These are phyloP conservation scores for Eumaeus atala DNA, from an alignment of 1,140 invertebrate genomes.

Conservation along the genomic window DNA sequence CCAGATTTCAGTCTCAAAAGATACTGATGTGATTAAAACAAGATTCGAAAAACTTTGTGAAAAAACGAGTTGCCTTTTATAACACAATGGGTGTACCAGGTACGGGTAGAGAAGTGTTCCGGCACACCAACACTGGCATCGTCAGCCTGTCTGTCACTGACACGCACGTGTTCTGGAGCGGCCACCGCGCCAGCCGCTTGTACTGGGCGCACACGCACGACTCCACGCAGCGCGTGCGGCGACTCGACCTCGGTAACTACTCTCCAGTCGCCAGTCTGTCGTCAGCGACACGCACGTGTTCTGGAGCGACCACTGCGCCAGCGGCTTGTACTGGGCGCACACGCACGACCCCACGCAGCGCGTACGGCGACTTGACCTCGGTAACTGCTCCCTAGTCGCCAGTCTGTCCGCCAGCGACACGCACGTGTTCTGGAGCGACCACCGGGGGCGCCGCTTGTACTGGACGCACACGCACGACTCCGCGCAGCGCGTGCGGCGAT, in stretches of 20 bases:
- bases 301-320: constrained; percentile 75
- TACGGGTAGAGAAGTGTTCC: constrained; percentile 55
- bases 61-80: too few species aligned
- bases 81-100: constrained; percentile 21
- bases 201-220: constrained; percentile 77
- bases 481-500: constrained; percentile 52
- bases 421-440: constrained; percentile 78
- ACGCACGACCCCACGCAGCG: constrained; percentile 59
- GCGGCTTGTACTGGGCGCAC: constrained; percentile 76
- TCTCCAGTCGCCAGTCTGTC: constrained; percentile 66
- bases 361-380: constrained; percentile 52
- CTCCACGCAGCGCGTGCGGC: constrained; percentile 45
- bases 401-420: constrained; percentile 74
- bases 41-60: too few species aligned
- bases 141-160: constrained; percentile 74
- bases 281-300: constrained; percentile 76
- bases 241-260: constrained; percentile 41
- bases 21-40: too few species aligned
- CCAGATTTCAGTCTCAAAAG: too few species aligned
- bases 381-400: constrained; percentile 39
- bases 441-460: constrained; percentile 68
- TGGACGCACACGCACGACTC: constrained; percentile 76
- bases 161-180: constrained; percentile 78
- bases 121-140: constrained; percentile 55
- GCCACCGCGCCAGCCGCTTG: constrained; percentile 64